Evolutionary conservation across 2,113 vertebrate species (phyloP).

Genomic region (Sterna hirundo): DNA sequence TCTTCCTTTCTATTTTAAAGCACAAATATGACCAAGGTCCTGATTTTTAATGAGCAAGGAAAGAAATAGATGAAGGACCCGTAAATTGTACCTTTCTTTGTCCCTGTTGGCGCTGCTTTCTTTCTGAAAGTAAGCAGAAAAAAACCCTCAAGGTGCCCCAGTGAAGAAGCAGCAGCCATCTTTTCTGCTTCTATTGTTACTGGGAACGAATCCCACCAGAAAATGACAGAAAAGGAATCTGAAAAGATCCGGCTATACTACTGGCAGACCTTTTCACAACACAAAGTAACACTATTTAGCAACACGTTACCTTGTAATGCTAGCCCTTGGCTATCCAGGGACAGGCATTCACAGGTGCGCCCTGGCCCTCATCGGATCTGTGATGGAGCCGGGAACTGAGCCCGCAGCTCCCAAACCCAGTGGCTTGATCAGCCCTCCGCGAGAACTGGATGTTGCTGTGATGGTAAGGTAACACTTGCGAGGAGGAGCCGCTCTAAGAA

Average conservation of each 20-base stretch:
- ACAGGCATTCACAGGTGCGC: no score
- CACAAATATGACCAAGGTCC: background rate
- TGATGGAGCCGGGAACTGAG: background rate
- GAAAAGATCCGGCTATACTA: background rate
- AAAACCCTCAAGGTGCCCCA: background rate
- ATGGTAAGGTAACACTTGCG: accelerated
- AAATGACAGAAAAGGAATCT: background rate
- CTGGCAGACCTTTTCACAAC: background rate
- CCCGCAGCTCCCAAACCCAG: background rate
- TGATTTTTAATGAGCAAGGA: background rate
- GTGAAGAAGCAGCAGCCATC: background rate
- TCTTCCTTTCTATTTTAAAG: background rate
- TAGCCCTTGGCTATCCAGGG: background rate
- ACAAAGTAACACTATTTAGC: background rate
- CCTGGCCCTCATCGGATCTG: accelerated
- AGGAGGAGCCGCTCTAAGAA: background rate
- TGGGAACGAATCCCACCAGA: background rate
- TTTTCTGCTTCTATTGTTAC: background rate
- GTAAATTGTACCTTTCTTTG: background rate
- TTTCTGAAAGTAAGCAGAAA: background rate
- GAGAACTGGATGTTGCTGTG: background rate
- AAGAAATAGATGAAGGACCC: background rate
- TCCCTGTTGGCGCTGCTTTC: background rate
- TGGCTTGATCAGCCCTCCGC: background rate
- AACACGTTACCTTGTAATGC: background rate